A percentile compares a stretch with the other conserved stretches of the same genome.
phyloP scores from a whole-genome alignment of 2,113 vertebrate species.

The Brachyistius frenatus region DNA sequence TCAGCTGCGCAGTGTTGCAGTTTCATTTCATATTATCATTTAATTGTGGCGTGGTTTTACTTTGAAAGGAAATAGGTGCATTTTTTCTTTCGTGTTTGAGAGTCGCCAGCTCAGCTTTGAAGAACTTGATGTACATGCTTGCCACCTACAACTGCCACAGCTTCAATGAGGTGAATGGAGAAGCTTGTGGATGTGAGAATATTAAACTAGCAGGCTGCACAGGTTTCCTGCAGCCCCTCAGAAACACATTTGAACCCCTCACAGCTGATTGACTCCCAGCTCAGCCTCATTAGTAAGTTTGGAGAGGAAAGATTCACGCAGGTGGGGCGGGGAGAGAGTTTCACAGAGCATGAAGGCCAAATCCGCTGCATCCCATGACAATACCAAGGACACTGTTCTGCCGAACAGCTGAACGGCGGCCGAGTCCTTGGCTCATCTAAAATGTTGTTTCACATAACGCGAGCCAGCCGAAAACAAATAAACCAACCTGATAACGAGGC shows the following conservation, averaged over 20 bases:
- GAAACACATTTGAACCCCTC: constrained; percentile 38
- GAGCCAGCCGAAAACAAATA: constrained; percentile 64
- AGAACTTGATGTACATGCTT: neutral
- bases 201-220: constrained; percentile 30
- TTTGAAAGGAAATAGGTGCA: constrained; percentile 2
- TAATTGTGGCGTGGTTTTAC: constrained; percentile 2
- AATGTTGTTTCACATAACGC: constrained; percentile 59
- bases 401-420: constrained; percentile 16
- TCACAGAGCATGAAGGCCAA: constrained; percentile 69
- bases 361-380: constrained; percentile 46
- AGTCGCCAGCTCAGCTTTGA: neutral
- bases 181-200: constrained; percentile 2
- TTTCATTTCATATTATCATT: neutral
- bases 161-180: neutral
- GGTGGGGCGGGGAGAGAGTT: constrained; percentile 41
- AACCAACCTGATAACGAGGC: constrained; percentile 78
- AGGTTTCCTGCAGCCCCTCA: constrained; percentile 16
- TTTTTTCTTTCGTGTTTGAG: neutral
- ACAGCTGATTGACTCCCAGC: constrained; percentile 59
- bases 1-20: neutral
- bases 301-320: constrained; percentile 29
- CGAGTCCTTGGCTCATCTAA: constrained; percentile 56
- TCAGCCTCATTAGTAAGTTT: constrained; percentile 67
- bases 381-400: constrained; percentile 64
- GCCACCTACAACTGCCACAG: neutral